phyloP scores from a whole-genome alignment of 2,888 invertebrate genomes.

The Acheta domesticus region DNA sequence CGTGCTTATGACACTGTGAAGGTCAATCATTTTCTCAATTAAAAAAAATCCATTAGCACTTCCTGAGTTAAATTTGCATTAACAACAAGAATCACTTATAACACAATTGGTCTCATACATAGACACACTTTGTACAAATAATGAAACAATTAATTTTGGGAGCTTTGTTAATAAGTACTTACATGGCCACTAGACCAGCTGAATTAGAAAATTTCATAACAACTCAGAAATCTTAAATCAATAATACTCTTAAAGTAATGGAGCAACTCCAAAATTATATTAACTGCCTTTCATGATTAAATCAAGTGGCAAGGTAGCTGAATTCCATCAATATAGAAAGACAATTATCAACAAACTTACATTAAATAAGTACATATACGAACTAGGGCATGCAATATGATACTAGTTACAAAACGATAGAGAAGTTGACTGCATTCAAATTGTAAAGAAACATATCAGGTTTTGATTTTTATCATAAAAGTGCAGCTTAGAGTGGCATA shows the following conservation, averaged over 20 bases:
- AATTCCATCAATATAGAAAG: neutral
- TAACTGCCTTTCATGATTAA: neutral
- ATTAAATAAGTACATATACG: conserved; percentile 1
- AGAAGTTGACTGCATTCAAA: conserved; percentile 5
- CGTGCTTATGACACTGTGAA: conserved; percentile 1
- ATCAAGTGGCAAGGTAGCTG: neutral
- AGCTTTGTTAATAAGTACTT: neutral
- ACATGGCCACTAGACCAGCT: neutral
- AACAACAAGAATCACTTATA: neutral
- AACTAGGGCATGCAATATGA: conserved; percentile 4
- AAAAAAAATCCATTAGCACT: neutral
- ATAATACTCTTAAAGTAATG: neutral
- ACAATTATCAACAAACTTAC: conserved; percentile 1
- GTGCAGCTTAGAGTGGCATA: conserved; percentile 11
- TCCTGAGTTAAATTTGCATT: conserved; percentile 9
- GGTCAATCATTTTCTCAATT: neutral
- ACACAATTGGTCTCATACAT: conserved; percentile 5
- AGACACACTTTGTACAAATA: conserved; percentile 9
- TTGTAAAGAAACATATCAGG: neutral
- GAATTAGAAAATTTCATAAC: neutral
- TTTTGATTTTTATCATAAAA: neutral
- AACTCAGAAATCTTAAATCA: conserved; percentile 8
- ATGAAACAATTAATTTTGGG: neutral
- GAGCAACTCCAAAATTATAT: neutral
- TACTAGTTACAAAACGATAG: neutral